These are phyloP conservation scores for Fistularia commersonii DNA, from an alignment of 2,797 vertebrate genomes.

Conservation along the genomic window DNA sequence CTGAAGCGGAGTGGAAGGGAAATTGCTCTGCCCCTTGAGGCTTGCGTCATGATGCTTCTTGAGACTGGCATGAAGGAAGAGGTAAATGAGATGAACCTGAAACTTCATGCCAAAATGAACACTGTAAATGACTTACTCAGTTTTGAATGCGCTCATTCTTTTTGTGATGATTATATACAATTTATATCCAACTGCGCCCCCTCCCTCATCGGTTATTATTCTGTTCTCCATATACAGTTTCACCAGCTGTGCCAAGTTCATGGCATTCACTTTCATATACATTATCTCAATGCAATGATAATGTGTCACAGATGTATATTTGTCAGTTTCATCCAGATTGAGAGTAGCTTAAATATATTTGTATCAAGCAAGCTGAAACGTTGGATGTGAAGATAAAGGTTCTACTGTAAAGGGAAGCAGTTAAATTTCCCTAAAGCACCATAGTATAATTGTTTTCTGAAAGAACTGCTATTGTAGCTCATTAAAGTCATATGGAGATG, in stretches of 20 bases:
- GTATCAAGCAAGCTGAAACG: no score
- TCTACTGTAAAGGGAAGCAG: no score
- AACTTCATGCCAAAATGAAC: neutral
- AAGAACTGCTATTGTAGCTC: slow-evolving; percentile 14
- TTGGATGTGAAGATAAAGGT: no score
- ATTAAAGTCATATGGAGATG: slow-evolving; percentile 28
- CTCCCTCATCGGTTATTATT: no score
- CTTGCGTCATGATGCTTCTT: slow-evolving; percentile 97
- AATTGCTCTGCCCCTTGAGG: slow-evolving; percentile 90
- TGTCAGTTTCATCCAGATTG: no score
- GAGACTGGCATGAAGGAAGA: slow-evolving; percentile 98
- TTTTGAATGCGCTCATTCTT: neutral
- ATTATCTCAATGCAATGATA: no score
- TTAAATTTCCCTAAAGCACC: no score
- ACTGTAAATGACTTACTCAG: neutral
- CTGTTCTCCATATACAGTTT: no score
- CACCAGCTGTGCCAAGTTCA: no score
- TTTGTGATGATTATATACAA: neutral
- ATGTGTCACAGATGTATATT: no score
- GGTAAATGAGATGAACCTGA: slow-evolving; percentile 63
- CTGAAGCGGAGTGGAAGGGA: slow-evolving; percentile 92
- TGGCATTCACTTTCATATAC: no score
- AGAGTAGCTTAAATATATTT: no score
- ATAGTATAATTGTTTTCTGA: slow-evolving; percentile 4
- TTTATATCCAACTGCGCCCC: neutral